Base-by-base conservation (phyloP, 2,113 vertebrate genomes). In the Numenius arquata region DNA sequence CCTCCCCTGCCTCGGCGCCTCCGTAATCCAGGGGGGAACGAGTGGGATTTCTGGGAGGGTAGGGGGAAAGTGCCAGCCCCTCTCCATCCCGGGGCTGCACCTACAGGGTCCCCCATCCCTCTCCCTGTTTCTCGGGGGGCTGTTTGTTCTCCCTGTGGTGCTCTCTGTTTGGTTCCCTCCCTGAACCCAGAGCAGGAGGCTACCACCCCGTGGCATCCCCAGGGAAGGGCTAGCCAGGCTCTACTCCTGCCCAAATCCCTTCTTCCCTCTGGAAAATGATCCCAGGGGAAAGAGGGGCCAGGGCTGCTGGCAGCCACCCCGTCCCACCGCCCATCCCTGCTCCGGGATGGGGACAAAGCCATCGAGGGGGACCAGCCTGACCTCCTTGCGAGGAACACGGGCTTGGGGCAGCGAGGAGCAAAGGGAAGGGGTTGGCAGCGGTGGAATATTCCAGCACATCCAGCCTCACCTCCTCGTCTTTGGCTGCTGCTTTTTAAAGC, bases 401-500 rank as follows among this genome's bases (percentile, higher is more conserved):
- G 26, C 30, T 40, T 8, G 23, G 30, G 18, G 29, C 41, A 29
- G 62, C 8, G 1, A 30, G 47, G 59, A 65, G 17, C 50, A 5
- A 11, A 1, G 68, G 48, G 23, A 36, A 27, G 32, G 36, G 45
- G n/a, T 18, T 22, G 70, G 32, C 41, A 19, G 26, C 0, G 0
- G 15, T 78, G 71, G 96, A 97, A 94, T 27, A 78, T 96, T 97
- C 93, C 86, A 92, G 91, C 65, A 55, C 1, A 0, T 11, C 38
- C 78, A 30, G 47, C 50, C 22, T 92, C 58, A 47, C 52, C 41
- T 70, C 76, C 79, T 66, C 9, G 5, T 59, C 59, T 92, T 58
- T 63, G 56, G 11, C 76, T 66, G 85, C 40, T 78, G 89, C 95
- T 95, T 94, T 97, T 95, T 89, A 90, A 89, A 89, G 89, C 68